These are phyloP conservation scores for Chionodraco myersi DNA, from an alignment of 2,113 vertebrate genomes.

Conservation along the genomic window DNA sequence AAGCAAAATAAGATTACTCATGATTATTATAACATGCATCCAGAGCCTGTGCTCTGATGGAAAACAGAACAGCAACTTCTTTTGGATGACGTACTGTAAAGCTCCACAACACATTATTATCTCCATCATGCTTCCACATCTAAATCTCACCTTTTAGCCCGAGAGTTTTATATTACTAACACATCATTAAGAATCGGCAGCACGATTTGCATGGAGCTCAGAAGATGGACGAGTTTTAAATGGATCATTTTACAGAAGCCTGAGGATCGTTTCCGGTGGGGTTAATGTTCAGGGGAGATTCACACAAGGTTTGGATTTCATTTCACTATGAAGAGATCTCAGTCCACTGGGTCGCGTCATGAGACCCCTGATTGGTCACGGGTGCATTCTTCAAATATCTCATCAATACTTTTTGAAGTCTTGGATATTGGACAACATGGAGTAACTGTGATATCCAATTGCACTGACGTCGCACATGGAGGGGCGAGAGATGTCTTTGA, in stretches of 20 bases:
- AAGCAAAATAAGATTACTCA: slow-evolving; percentile 16
- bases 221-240: slow-evolving; percentile 61
- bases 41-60: background rate
- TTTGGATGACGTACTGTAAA: background rate
- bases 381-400: slow-evolving; percentile 51
- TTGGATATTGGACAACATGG: background rate
- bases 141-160: slow-evolving; percentile 34
- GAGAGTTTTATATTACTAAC: slow-evolving; percentile 53
- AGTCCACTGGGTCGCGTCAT: slow-evolving; percentile 18
- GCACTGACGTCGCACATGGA: slow-evolving; percentile 37
- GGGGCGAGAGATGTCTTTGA: slow-evolving; percentile 7
- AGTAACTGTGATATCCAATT: slow-evolving; percentile 27
- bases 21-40: slow-evolving; percentile 19
- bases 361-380: slow-evolving; percentile 54
- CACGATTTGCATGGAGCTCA: slow-evolving; percentile 68
- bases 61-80: slow-evolving; percentile 23
- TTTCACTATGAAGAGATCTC: slow-evolving; percentile 40
- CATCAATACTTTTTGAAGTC: slow-evolving; percentile 44
- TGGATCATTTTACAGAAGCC: slow-evolving; percentile 62
- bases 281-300: slow-evolving; percentile 35
- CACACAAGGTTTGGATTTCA: slow-evolving; percentile 78
- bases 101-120: slow-evolving; percentile 18
- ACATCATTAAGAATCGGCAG: slow-evolving; percentile 45
- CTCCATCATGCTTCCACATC: slow-evolving; percentile 12
- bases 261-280: slow-evolving; percentile 23